Percentiles rank a stretch among this genome's conserved stretches.
Evolutionary conservation across 2,113 vertebrate species (phyloP).

Genomic region (Lathamus discolor): DNA sequence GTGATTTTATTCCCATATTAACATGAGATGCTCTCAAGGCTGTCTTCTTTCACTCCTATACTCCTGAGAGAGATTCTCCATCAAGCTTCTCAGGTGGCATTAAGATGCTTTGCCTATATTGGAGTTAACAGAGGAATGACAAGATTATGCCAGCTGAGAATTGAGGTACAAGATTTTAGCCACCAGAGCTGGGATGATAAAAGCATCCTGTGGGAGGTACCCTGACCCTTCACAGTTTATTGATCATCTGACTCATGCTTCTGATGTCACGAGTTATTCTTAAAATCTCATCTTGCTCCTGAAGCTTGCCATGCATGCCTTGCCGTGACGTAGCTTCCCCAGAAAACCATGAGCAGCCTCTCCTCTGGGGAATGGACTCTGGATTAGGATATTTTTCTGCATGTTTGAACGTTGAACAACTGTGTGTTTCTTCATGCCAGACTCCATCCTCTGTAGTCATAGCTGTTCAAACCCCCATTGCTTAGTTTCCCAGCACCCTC

Average conservation of each 20-base stretch:
- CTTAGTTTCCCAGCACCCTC: background rate
- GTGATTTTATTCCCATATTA: background rate
- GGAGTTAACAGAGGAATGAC: background rate
- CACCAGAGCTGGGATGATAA: slow-evolving; percentile 6
- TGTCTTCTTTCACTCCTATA: background rate
- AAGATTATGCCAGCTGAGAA: background rate
- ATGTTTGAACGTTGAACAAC: background rate
- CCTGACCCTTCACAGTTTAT: slow-evolving; percentile 20
- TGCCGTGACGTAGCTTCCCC: background rate
- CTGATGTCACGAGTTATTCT: slow-evolving; percentile 9
- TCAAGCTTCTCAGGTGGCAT: background rate
- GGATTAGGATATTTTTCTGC: background rate
- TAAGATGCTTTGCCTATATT: background rate
- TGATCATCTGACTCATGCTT: slow-evolving; percentile 1
- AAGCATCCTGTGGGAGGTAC: slow-evolving; percentile 1
- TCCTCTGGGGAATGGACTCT: background rate
- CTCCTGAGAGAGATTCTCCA: background rate
- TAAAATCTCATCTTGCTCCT: background rate
- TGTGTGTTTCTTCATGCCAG: background rate
- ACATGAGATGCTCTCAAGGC: background rate
- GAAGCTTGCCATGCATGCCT: fast-evolving
- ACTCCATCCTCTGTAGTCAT: background rate
- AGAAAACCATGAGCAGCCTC: fast-evolving
- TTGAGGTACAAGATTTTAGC: background rate
- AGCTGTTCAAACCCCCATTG: background rate